Evolutionary conservation across 2,888 invertebrate genomes (phyloP), one percentile per base, ranked within the genome.

Genomic region (Cryptophagus acutangulus): DNA sequence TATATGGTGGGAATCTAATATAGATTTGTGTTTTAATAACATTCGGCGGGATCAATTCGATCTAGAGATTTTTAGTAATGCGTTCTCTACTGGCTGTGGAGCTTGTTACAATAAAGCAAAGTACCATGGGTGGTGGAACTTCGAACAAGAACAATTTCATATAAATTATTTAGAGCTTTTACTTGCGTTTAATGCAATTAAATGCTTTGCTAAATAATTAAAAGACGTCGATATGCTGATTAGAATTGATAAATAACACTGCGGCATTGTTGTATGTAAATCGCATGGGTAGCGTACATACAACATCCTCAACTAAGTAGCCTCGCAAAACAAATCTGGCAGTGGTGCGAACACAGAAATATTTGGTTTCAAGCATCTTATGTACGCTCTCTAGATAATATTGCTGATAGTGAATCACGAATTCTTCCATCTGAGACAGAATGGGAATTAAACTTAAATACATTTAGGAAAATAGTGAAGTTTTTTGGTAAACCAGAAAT

Each of bases 161-260:
- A 56, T 54, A 12, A 57, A 54, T 43, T 46, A 44, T 13, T 40
- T 55, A 30, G 57, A 53, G 40, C 29, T 57, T 1, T 9, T 45
- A 14, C 52, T 55, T 8, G 46, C 44, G 2, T 51, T 30, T 45
- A n/a, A 46, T 20, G 52, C 36, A 3, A 18, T 55, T 3, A 50
- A 52, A 36, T 45, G 45, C 34, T 52, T 56, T 43, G 49, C 51
- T 4, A 15, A 14, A 9, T 18, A 51, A 8, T 16, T 43, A 25
- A 8, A 6, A 17, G 15, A 36, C 16, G 45, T 40, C 33, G 24
- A 37, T 17, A 45, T 45, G 31, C 33, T 51, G 38, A 34, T 37
- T 3, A 29, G 47, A 10, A n/a, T n/a, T n/a, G n/a, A 24, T 50
- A 15, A 49, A 47, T 43, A 50, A 44, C 17, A 40, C 44, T 2